Evolutionary conservation across 2,797 vertebrate species (phyloP).

Genomic region (Zonotrichia albicollis): DNA sequence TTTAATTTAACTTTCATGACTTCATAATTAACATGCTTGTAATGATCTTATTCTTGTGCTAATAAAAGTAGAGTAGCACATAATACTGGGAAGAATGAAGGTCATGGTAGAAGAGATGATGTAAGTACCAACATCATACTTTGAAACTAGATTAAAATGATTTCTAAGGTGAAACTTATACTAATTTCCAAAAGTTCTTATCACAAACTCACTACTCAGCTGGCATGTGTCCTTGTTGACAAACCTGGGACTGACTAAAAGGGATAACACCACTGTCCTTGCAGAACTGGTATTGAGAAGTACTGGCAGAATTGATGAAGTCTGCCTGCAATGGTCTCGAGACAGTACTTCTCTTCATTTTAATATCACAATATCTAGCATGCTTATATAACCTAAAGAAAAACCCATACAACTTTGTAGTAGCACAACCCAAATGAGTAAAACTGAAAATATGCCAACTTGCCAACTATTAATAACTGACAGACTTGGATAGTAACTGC

Average conservation of each 20-base stretch:
- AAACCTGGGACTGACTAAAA: not conserved
- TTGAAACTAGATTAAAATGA: not conserved
- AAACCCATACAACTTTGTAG: not conserved
- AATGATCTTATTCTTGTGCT: not conserved
- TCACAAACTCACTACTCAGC: not conserved
- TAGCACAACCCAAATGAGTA: not conserved
- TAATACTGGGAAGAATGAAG: not conserved
- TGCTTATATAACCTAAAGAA: slow-evolving; percentile 27
- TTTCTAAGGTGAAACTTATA: not conserved
- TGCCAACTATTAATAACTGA: slow-evolving; percentile 16
- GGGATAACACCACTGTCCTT: not conserved
- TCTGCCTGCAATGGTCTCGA: not conserved
- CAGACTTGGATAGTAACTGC: not conserved
- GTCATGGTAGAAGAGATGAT: not conserved
- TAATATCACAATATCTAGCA: not conserved
- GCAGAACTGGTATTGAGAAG: not conserved
- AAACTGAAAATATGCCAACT: slow-evolving; percentile 9
- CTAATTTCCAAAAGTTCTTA: not conserved
- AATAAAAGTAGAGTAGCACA: not conserved
- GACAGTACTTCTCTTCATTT: not conserved
- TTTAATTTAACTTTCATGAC: not conserved
- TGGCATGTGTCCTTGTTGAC: slow-evolving; percentile 11
- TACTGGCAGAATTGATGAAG: not conserved
- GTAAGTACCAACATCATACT: not conserved
- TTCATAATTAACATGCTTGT: not conserved